Evolutionary conservation across 2,888 invertebrate species (phyloP), one percentile per base, ranked within the genome.

Genomic region (Drosophila barbarae): DNA sequence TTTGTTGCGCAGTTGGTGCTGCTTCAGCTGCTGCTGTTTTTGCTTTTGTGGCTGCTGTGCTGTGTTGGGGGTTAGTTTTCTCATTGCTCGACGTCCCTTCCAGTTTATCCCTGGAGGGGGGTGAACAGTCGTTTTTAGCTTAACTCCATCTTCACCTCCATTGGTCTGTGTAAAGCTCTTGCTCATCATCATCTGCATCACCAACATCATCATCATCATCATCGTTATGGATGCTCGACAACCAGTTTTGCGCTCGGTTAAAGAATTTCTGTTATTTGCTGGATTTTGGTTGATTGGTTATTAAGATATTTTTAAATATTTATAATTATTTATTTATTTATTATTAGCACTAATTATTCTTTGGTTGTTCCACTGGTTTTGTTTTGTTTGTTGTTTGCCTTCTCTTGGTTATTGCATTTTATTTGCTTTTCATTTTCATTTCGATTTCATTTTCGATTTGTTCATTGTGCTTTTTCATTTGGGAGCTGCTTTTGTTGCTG

Each of bases 71-170:
- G 57, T 67, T 50, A 30, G 39, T 68, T 26, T 8, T 69, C 26
- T 47, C 61, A 51, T 77, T 80, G 89, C 89, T 93, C 93, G 86
- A 93, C 93, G 90, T 94, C 94, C 92, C 93, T 92, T 89, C 94
- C 94, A 89, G 91, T 47, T 12, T 91, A 85, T 92, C 18, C 91
- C 87, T 60, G 93, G 92, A 87, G 90, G 90, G 79, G 89, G 90
- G 88, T 85, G 91, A 89, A 74, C 89, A 86, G 70, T 72, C 70
- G 74, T 65, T 84, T 69, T 72, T 75, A 71, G 61, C 53, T 21
- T 58, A 80, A 71, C 69, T 75, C 73, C 76, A 73, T 72, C 12
- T 18, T 3, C n/a, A 77, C 64, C 65, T 73, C 72, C 73, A 73
- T 73, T 23, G 0, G 30, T 38, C 59, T 69, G 41, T 47, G 56